phyloP scores from a whole-genome alignment of 2,113 vertebrate genomes.

The Trochalopteron elliotii region DNA sequence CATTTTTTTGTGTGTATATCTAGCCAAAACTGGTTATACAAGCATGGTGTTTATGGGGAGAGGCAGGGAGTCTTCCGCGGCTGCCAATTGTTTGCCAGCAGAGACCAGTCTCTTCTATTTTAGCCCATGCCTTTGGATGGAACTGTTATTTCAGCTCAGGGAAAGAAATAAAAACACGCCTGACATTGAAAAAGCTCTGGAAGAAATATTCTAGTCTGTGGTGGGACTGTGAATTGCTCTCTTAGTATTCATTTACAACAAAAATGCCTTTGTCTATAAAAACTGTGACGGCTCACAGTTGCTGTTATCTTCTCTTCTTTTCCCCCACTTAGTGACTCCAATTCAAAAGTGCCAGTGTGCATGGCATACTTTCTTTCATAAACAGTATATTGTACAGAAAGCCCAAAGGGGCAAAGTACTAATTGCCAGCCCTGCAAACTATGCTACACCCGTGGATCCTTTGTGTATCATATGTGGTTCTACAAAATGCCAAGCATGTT shows the following conservation, averaged over 20 bases:
- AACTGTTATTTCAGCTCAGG: neutral
- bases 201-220: neutral
- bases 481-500: neutral
- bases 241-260: neutral
- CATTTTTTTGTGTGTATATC: neutral
- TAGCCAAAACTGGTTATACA: neutral
- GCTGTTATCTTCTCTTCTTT: neutral
- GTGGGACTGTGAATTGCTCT: neutral
- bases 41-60: neutral
- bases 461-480: neutral
- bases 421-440: neutral
- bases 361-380: neutral
- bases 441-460: neutral
- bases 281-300: neutral
- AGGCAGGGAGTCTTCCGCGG: neutral
- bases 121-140: neutral
- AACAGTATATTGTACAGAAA: neutral
- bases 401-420: neutral
- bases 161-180: neutral
- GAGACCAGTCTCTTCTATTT: slow-evolving; percentile 3
- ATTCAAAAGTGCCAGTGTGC: neutral
- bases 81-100: neutral
- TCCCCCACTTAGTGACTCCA: neutral
- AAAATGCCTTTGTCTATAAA: neutral
- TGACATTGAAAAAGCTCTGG: neutral